Evolutionary conservation across 2,113 vertebrate species (phyloP).

Genomic region (Anser cygnoides): DNA sequence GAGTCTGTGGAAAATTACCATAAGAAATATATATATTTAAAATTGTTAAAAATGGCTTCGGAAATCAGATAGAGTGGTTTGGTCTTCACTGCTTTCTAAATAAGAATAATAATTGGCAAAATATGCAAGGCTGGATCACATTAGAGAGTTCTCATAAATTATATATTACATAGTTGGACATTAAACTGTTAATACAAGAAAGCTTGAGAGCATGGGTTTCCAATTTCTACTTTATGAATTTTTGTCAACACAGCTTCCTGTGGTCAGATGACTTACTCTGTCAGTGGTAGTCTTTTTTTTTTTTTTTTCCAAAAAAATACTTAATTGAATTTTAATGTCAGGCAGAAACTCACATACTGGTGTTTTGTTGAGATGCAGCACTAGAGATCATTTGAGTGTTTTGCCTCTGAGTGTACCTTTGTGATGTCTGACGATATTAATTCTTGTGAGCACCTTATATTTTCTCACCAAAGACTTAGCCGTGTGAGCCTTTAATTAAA

Average conservation of each 20-base stretch:
- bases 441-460: not conserved
- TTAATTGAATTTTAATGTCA: not conserved
- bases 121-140: not conserved
- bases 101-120: constrained; percentile 9
- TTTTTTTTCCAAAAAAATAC: not conserved
- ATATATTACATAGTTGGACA: not conserved
- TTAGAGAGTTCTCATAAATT: constrained; percentile 23
- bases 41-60: not conserved
- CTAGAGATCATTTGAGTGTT: not conserved
- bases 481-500: constrained; percentile 51
- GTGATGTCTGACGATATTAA: constrained; percentile 19
- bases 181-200: constrained; percentile 38
- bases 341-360: not conserved
- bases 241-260: constrained; percentile 61
- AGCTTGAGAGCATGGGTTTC: constrained; percentile 31
- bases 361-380: not conserved
- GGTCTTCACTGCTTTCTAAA: not conserved
- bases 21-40: not conserved
- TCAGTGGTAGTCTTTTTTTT: not conserved
- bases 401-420: not conserved
- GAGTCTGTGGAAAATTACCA: not conserved
- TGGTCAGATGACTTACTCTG: constrained; percentile 23
- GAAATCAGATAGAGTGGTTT: not conserved
- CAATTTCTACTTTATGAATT: constrained; percentile 54
- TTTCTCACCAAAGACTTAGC: not conserved